A percentile compares a stretch with the other conserved stretches of the same genome.
Conservation (phyloP, 2,888 invertebrate genomes). For the Luperina nickerlii region DNA sequence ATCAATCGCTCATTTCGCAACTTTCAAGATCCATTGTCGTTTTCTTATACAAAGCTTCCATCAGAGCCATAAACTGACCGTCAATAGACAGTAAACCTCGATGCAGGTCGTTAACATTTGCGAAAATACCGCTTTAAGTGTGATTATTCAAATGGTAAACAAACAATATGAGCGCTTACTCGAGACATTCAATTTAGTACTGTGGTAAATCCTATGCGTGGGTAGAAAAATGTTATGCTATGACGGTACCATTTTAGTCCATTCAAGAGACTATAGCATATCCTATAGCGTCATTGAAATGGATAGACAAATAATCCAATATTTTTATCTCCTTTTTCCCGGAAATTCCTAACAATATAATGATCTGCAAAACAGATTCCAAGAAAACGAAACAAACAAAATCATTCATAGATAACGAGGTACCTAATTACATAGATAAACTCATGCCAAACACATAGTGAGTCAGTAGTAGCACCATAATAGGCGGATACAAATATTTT, state of each 20-base stretch:
- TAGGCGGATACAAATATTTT: slow-evolving; percentile 71
- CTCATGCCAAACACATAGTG: slow-evolving; percentile 14
- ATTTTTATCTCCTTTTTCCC: neutral
- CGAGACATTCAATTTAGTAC: slow-evolving; percentile 17
- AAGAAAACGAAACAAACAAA: slow-evolving; percentile 8
- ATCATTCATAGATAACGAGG: neutral
- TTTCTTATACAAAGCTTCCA: neutral
- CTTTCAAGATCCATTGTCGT: neutral
- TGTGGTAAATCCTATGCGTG: slow-evolving; percentile 15
- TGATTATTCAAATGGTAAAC: slow-evolving; percentile 48
- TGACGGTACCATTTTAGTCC: neutral
- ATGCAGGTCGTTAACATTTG: slow-evolving; percentile 35
- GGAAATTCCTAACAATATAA: neutral
- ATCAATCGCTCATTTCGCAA: slow-evolving; percentile 4
- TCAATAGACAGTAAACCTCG: slow-evolving; percentile 33
- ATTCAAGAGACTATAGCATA: neutral
- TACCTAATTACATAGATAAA: slow-evolving; percentile 11
- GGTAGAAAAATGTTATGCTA: slow-evolving; percentile 23
- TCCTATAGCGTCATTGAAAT: neutral
- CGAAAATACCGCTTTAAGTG: slow-evolving; percentile 12
- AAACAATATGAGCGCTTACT: slow-evolving; percentile 42
- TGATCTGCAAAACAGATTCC: neutral
- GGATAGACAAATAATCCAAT: neutral
- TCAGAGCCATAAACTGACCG: neutral
- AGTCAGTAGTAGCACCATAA: slow-evolving; percentile 30